These are phyloP conservation scores for Zeuzera pyrina DNA, from an alignment of 2,888 invertebrate species.

Conservation along the genomic window DNA sequence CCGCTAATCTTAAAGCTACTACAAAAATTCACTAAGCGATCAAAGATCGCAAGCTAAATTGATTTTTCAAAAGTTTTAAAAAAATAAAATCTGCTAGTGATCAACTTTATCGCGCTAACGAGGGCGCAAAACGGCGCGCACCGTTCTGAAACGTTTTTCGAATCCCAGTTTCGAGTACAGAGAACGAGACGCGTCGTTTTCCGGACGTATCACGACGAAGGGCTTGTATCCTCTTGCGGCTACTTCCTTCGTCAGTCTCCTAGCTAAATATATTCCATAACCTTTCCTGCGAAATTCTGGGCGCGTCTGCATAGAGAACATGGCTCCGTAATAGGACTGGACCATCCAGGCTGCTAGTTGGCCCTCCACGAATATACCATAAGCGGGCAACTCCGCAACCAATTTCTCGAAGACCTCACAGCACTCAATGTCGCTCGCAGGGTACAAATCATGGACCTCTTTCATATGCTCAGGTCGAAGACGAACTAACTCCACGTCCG, in stretches of 20 bases:
- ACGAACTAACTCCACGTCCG: constrained; percentile 84
- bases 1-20: constrained; percentile 67
- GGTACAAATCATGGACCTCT: constrained; percentile 88
- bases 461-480: constrained; percentile 84
- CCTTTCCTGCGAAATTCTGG: constrained; percentile 83
- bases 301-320: constrained; percentile 93
- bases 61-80: constrained; percentile 70
- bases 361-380: constrained; percentile 84
- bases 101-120: constrained; percentile 55
- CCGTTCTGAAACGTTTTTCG: constrained; percentile 84
- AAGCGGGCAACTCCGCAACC: constrained; percentile 83
- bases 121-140: constrained; percentile 82
- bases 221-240: constrained; percentile 84
- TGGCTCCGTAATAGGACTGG: constrained; percentile 91
- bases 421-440: constrained; percentile 90
- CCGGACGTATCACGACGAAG: constrained; percentile 88
- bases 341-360: constrained; percentile 92
- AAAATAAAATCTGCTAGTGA: constrained; percentile 72
- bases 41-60: constrained; percentile 69
- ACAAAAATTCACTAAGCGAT: constrained; percentile 57
- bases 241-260: constrained; percentile 76
- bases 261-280: constrained; percentile 83
- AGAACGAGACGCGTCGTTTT: constrained; percentile 89
- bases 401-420: constrained; percentile 87
- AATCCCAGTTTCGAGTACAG: constrained; percentile 89